phyloP scores from a whole-genome alignment of 1,140 invertebrate genomes.

The Ceratitis capitata region DNA sequence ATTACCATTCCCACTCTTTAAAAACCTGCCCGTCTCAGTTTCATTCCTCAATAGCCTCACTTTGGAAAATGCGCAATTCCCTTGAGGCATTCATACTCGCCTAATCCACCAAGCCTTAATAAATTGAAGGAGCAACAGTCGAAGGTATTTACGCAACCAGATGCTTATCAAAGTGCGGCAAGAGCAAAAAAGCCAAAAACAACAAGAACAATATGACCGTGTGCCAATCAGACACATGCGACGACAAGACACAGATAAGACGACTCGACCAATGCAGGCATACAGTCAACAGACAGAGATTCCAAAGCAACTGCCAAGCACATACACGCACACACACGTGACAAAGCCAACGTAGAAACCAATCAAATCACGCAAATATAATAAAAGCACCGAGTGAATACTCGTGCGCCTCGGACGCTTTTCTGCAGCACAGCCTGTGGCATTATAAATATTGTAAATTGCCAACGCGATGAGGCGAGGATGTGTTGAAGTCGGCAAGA shows the following conservation, averaged over 20 bases:
- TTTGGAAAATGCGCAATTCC: neutral
- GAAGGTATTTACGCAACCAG: slow-evolving; percentile 6
- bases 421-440: neutral
- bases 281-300: neutral
- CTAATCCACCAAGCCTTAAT: neutral
- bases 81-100: neutral
- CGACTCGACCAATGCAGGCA: neutral
- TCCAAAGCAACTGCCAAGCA: neutral
- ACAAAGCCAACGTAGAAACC: neutral
- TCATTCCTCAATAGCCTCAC: neutral
- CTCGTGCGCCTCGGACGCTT: neutral
- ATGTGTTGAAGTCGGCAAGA: neutral
- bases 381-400: neutral
- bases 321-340: neutral
- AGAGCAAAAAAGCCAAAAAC: neutral
- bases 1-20: neutral
- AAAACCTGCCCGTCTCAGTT: neutral
- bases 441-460: slow-evolving; percentile 3
- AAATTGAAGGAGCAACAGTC: slow-evolving; percentile 2
- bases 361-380: neutral
- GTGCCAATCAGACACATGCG: slow-evolving; percentile 17
- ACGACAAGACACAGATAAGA: slow-evolving; percentile 25
- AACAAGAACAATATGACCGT: neutral
- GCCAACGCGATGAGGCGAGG: slow-evolving; percentile 6
- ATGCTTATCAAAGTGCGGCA: slow-evolving; percentile 27